These are phyloP conservation scores for Halichoerus grypus DNA, from an alignment of 2,113 vertebrate species.

Conservation along the genomic window DNA sequence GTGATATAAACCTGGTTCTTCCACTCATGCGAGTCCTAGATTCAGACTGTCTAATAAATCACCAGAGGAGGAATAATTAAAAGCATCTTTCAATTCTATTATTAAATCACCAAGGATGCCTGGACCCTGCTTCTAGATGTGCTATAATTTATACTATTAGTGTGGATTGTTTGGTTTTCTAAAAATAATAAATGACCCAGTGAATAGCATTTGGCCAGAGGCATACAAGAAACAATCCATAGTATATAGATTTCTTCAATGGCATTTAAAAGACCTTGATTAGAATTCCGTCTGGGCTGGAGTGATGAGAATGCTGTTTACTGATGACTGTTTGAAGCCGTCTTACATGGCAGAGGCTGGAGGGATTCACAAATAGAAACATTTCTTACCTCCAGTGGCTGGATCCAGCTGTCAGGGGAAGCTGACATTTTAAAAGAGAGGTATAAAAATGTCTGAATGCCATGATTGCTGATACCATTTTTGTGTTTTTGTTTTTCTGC, in stretches of 20 bases:
- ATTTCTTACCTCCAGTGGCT: conserved; percentile 81
- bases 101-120: conserved; percentile 75
- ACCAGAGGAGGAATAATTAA: conserved; percentile 80
- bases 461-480: conserved; percentile 63
- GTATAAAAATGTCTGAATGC: conserved; percentile 68
- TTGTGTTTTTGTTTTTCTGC: conserved; percentile 67
- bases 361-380: conserved; percentile 81
- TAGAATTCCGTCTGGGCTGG: conserved; percentile 87
- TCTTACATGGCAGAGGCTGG: conserved; percentile 68
- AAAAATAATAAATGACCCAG: conserved; percentile 89
- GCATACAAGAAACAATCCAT: conserved; percentile 88
- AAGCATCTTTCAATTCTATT: conserved; percentile 74
- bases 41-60: conserved; percentile 67
- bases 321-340: conserved; percentile 81
- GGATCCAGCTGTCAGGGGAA: conserved; percentile 67
- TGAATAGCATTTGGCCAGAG: conserved; percentile 85
- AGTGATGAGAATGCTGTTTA: conserved; percentile 86
- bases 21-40: not conserved
- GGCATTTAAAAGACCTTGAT: conserved; percentile 91
- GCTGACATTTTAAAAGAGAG: conserved; percentile 76
- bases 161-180: conserved; percentile 86
- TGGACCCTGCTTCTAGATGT: conserved; percentile 55
- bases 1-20: conserved; percentile 69
- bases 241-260: conserved; percentile 90
- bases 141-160: conserved; percentile 81